A percentile compares a stretch with the other conserved stretches of the same genome.
phyloP scores from a whole-genome alignment of 1,140 invertebrate genomes.

The Sinella curviseta region DNA sequence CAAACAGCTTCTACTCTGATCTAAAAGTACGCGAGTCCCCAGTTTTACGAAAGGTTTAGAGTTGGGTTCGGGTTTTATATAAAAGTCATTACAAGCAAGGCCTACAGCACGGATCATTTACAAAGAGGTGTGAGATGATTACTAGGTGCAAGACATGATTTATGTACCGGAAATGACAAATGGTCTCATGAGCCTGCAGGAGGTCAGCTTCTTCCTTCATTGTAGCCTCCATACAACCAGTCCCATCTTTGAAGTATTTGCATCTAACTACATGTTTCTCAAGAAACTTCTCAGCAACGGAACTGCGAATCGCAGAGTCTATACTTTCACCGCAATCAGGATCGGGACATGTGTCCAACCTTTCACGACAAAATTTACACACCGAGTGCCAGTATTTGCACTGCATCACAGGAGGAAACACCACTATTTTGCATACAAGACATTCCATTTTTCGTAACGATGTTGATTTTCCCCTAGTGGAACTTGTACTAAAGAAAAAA shows the following conservation, averaged over 20 bases:
- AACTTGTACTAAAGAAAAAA: neutral
- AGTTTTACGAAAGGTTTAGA: no score
- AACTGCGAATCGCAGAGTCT: conserved; percentile 29
- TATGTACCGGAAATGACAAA: conserved; percentile 28
- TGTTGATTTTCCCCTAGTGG: neutral
- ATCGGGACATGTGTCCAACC: conserved; percentile 26
- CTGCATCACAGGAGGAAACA: conserved; percentile 38
- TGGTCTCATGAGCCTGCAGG: conserved; percentile 35
- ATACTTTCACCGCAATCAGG: conserved; percentile 33
- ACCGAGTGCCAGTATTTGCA: conserved; percentile 43
- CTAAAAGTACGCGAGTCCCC: no score
- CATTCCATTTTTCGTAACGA: conserved; percentile 37
- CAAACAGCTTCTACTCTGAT: no score
- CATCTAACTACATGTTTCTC: conserved; percentile 37
- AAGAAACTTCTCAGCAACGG: conserved; percentile 37
- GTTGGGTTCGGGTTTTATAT: no score
- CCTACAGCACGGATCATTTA: conserved; percentile 18
- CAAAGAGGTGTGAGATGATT: conserved; percentile 18
- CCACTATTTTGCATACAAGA: conserved; percentile 24
- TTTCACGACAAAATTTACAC: conserved; percentile 35
- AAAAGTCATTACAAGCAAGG: neutral
- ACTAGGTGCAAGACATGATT: conserved; percentile 14
- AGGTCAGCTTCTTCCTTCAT: conserved; percentile 35
- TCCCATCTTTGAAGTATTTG: conserved; percentile 35
- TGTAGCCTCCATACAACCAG: conserved; percentile 29